Conservation (phyloP, 2,888 invertebrate species). For the Himalopsyche kuldschensis region DNA sequence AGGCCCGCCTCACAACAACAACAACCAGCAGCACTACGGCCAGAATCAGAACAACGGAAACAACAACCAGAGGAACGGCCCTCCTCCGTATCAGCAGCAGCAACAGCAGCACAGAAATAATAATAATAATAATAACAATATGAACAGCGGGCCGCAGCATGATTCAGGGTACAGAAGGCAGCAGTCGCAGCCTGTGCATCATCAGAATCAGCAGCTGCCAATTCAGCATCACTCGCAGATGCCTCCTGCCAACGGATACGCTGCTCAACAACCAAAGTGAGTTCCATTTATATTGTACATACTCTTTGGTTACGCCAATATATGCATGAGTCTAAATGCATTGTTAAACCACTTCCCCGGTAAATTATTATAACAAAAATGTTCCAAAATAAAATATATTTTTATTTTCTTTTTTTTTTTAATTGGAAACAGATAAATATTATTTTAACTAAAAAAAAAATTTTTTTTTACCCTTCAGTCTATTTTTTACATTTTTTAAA, state of each 20-base stretch:
- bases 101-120: neutral
- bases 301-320: too few species aligned
- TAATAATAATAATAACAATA: neutral
- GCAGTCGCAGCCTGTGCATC: neutral
- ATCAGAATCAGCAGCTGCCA: constrained; percentile 8
- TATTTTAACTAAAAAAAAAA: too few species aligned
- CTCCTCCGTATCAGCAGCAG: neutral
- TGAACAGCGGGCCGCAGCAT: neutral
- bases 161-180: neutral
- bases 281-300: neutral
- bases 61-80: neutral
- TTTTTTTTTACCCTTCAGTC: too few species aligned
- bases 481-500: too few species aligned
- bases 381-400: too few species aligned
- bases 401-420: too few species aligned
- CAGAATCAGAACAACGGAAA: neutral
- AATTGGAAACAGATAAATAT: too few species aligned
- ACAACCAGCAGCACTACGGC: neutral
- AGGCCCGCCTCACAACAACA: neutral
- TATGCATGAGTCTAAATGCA: too few species aligned
- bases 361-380: too few species aligned
- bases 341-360: too few species aligned
- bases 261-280: constrained; percentile 7
- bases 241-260: constrained; percentile 17
- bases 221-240: constrained; percentile 14